Evolutionary conservation across 2,888 invertebrate genomes (phyloP), one percentile per base, ranked within the genome.

Genomic region (Agrenia bidenticulata): DNA sequence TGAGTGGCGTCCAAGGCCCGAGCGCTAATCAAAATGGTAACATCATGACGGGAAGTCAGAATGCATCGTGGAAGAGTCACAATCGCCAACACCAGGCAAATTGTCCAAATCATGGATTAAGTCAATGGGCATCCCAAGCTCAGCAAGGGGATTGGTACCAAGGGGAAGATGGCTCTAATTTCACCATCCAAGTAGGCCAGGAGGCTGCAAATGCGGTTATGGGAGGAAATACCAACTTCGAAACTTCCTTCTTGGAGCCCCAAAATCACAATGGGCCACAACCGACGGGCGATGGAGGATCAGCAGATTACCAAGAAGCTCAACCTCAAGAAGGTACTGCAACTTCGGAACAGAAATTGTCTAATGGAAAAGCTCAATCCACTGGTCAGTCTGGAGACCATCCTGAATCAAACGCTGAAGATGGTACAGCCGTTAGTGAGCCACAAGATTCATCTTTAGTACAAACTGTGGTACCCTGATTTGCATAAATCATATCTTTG

Each of bases 171-270:
- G 59, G 53, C 59, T 45, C 60, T 15, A 59, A 61, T 1, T 70
- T 65, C 42, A 65, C 65, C 0, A 41, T 70, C 13, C 58, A 67
- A 23, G 60, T 63, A 42, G 70, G 70, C 2, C 61, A 69, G 17
- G 72, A 64, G 23, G 72, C 69, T 19, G 69, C 67, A 21, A 55
- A 64, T 9, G 64, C 64, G 1, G 66, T 61, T 1, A 39, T 69
- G 23, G 71, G 70, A 23, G 65, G 65, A 49, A 49, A 65, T 50
- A 63, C 58, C 7, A 56, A 65, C 45, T 61, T 58, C 13, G 67
- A 70, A n/a, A n/a, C n/a, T n/a, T n/a, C n/a, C n/a, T n/a, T n/a
- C n/a, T n/a, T n/a, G n/a, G n/a, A n/a, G n/a, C n/a, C n/a, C n/a
- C n/a, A n/a, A n/a, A n/a, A n/a, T n/a, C n/a, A n/a, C n/a, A n/a